Evolutionary conservation across 2,888 invertebrate species (phyloP).

Genomic region (Tinea semifulvella): DNA sequence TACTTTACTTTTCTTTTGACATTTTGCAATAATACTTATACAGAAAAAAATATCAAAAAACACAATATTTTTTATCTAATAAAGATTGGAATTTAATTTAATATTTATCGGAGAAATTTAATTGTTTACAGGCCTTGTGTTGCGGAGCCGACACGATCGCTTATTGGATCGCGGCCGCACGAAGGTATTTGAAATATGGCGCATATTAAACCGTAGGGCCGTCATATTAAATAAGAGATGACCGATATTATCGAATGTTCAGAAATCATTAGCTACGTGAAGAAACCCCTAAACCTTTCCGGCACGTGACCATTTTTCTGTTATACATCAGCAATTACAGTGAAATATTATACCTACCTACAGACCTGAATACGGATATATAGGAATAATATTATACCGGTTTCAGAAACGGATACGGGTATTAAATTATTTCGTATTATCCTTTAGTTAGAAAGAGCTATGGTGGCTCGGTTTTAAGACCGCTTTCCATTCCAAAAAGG

Average conservation of each 20-base stretch:
- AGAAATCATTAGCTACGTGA: conserved; percentile 25
- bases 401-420: too few relatives aligned
- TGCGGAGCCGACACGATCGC: conserved; percentile 25
- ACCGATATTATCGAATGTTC: conserved; percentile 24
- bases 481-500: too few relatives aligned
- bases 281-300: conserved; percentile 26
- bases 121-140: conserved; percentile 36
- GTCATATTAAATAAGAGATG: conserved; percentile 41
- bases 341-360: too few relatives aligned
- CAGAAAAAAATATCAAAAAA: too few relatives aligned
- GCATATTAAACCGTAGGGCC: conserved; percentile 55
- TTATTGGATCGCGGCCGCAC: conserved; percentile 34
- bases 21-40: too few relatives aligned
- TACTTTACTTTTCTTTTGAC: too few relatives aligned
- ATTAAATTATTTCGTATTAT: too few relatives aligned
- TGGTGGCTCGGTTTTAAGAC: too few relatives aligned
- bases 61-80: conserved; percentile 13
- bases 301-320: background rate
- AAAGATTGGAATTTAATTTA: conserved; percentile 32
- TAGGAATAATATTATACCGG: too few relatives aligned
- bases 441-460: too few relatives aligned
- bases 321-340: background rate
- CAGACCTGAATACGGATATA: too few relatives aligned
- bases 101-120: conserved; percentile 47
- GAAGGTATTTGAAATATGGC: conserved; percentile 54